Evolutionary conservation across 2,888 invertebrate genomes (phyloP).

Genomic region (Folsomia manolachei): DNA sequence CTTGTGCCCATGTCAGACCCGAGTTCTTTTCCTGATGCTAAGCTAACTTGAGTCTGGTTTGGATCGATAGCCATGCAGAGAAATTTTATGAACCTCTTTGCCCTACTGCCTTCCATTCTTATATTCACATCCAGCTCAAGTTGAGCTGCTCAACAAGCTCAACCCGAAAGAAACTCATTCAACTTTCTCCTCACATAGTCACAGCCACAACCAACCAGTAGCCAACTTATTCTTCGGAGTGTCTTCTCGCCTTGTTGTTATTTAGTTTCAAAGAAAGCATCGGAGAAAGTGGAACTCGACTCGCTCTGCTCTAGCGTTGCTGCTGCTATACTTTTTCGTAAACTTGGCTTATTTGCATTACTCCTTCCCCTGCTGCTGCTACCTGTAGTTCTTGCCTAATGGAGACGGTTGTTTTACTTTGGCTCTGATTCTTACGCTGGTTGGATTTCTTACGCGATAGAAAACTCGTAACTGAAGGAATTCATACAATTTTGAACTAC

Average conservation of each 20-base stretch:
- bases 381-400: neutral
- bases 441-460: too few relatives aligned
- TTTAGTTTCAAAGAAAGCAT: neutral
- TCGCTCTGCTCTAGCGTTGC: neutral
- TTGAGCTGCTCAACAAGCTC: neutral
- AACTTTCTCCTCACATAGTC: neutral
- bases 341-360: too few relatives aligned
- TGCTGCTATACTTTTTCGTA: neutral
- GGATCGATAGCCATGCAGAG: constrained; percentile 22
- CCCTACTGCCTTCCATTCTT: constrained; percentile 10
- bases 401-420: too few relatives aligned
- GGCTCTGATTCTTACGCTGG: too few relatives aligned
- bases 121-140: neutral
- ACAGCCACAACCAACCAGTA: too few relatives aligned
- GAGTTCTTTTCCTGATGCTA: neutral
- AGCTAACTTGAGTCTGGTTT: neutral
- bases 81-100: constrained; percentile 15
- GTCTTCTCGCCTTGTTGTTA: neutral
- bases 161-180: neutral
- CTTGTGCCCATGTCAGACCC: neutral
- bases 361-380: neutral
- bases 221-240: neutral
- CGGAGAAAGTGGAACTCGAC: neutral
- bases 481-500: too few relatives aligned
- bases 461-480: too few relatives aligned